A percentile compares a stretch with the other conserved stretches of the same genome.
Conservation (phyloP, 2,113 vertebrate genomes). For the Alaudala cheleensis region DNA sequence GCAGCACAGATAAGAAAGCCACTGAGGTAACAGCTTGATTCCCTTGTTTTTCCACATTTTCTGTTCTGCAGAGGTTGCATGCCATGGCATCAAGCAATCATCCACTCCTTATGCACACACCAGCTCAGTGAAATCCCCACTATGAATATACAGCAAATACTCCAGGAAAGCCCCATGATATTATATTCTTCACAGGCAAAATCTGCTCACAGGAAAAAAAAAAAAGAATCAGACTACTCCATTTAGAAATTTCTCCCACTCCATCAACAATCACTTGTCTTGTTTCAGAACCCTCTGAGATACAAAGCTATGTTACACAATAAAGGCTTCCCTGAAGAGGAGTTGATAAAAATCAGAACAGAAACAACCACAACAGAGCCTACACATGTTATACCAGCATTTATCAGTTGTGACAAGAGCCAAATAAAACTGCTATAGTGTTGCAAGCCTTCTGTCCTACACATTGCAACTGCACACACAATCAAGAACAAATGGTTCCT, state of each 20-base stretch:
- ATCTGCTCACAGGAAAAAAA: not conserved
- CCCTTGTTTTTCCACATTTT: not conserved
- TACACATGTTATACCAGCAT: conserved; percentile 2
- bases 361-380: conserved; percentile 42
- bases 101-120: not conserved
- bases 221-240: not conserved
- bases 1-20: not conserved
- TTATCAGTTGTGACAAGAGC: conserved; percentile 25
- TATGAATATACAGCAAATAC: not conserved
- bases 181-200: not conserved
- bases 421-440: conserved; percentile 15
- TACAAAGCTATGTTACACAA: not conserved
- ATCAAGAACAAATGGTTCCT: not conserved
- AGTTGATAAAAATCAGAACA: conserved; percentile 14
- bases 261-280: not conserved
- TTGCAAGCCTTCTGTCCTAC: not conserved
- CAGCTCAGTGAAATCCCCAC: not conserved
- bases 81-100: not conserved
- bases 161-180: not conserved
- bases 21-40: not conserved
- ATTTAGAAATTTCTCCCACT: not conserved
- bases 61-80: not conserved
- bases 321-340: conserved; percentile 41
- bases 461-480: not conserved
- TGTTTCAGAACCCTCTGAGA: conserved; percentile 4